Evolutionary conservation across 2,888 invertebrate genomes (phyloP), one percentile per base, ranked within the genome.

Genomic region (Limnephilus lunatus): DNA sequence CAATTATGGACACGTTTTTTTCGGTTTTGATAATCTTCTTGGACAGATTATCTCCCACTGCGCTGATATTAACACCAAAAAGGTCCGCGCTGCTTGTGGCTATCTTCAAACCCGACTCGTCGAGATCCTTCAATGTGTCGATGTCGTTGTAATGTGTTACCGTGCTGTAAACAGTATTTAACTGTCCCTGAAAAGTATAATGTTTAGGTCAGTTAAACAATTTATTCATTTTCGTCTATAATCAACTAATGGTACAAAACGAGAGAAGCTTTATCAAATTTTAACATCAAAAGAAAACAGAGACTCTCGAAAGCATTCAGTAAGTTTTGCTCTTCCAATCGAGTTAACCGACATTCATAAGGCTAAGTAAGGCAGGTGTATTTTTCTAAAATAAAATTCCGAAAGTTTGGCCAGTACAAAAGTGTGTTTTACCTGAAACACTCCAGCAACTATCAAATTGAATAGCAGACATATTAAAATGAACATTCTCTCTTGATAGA

Each of bases 91-190:
- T 81, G 87, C 81, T 91, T 0, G 95, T 95, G n/a, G 85, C 30
- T 32, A 96, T 95, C 2, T 93, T 94, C 31, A 96, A 94, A 9
- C 95, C 95, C 14, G 95, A 95, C 9, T 94, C 93, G 91, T 95
- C 95, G 48, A 96, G 94, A 81, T 95, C 94, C 83, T 95, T 94
- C 25, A 96, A 93, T 11, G 95, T 95, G 88, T 95, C 94, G 19
- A 96, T 95, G 85, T 96, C 95, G 1, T 94, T 94, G 93, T 95
- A 95, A 94, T 95, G 95, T 19, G 95, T 94, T 53, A 94, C 94
- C 35, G 94, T 95, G 39, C 95, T 95, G 93, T 95, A 95, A 5
- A 95, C 95, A 80, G 94, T 95, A 82, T 95, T 95, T 83, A 96
- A 94, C 25, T 95, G 95, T 19, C 96, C 96, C 94, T 95, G 95